Base-by-base conservation (phyloP, 2,797 vertebrate genomes). In the Eospalax fontanierii region DNA sequence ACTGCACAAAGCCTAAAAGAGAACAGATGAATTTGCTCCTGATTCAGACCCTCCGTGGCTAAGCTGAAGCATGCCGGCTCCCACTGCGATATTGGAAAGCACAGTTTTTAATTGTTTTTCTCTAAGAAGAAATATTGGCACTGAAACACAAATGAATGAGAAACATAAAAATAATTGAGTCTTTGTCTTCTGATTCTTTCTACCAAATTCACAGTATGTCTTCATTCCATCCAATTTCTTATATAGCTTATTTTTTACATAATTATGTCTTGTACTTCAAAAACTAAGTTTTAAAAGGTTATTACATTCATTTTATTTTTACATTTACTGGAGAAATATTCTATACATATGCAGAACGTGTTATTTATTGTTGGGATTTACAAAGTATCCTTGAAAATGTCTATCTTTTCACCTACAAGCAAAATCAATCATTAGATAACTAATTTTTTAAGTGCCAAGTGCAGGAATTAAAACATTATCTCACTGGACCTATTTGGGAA, bases 291-390 rank as follows among this genome's bases (percentile, higher is more conserved):
- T 54, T 54, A 4, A 87, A 85, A 63, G 11, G 38, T 1, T 76
- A 40, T 50, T 40, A 40, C 40, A 89, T 94, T 86, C 24, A 79
- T 75, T 87, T 92, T 66, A 91, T 24, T 82, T 74, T 74, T 91
- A 75, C 2, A 40, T 73, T 87, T 54, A 57, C 50, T 88, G 2
- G 15, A 82, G 91, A 91, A 85, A 87, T 46, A 90, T 46, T 81
- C 1, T 93, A 3, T 81, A 43, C 57, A 61, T 33, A 40, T 26
- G 85, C 43, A 75, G 7, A 88, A 88, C 79, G 7, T 59, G 35
- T 46, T 74, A 80, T 35, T 93, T 85, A 8, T 30, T 50, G 65
- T 46, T 84, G 68, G 15, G 19, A 66, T 30, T 76, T 85, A 33
- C 18, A 68, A 86, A 82, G 5, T 8, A 75, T 46, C 1, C 33